These are phyloP conservation scores for Cosmia trapezina DNA, from an alignment of 2,888 invertebrate genomes.

Conservation along the genomic window DNA sequence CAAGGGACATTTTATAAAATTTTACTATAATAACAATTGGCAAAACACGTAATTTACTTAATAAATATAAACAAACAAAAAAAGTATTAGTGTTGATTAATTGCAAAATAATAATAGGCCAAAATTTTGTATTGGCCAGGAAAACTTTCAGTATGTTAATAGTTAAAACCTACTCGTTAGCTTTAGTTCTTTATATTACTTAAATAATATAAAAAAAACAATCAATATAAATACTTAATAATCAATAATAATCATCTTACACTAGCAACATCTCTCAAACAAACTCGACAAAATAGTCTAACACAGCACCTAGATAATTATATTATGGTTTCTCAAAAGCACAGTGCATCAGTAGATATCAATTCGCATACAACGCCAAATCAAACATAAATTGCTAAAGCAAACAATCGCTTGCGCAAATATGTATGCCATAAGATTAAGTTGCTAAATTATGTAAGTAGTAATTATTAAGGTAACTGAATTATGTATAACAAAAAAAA, in stretches of 20 bases:
- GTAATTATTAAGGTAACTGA: background rate
- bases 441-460: no score
- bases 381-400: background rate
- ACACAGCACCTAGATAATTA: background rate
- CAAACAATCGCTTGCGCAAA: slow-evolving; percentile 44
- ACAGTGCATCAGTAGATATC: background rate
- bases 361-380: slow-evolving; percentile 12
- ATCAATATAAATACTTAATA: no score
- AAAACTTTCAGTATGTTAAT: background rate
- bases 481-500: no score
- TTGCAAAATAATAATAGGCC: background rate
- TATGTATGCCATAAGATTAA: slow-evolving; percentile 18
- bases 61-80: background rate
- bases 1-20: slow-evolving; percentile 13
- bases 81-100: background rate
- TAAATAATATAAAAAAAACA: no score
- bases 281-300: background rate
- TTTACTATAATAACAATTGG: slow-evolving; percentile 4
- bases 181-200: no score
- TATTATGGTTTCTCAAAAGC: slow-evolving; percentile 1
- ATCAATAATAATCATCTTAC: background rate
- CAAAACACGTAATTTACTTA: slow-evolving; percentile 2
- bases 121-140: no score
- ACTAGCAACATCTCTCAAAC: slow-evolving; percentile 2
- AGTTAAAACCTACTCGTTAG: background rate